Evolutionary conservation across 2,888 invertebrate genomes (phyloP).

Genomic region (Pycnomerus fuliginosus): DNA sequence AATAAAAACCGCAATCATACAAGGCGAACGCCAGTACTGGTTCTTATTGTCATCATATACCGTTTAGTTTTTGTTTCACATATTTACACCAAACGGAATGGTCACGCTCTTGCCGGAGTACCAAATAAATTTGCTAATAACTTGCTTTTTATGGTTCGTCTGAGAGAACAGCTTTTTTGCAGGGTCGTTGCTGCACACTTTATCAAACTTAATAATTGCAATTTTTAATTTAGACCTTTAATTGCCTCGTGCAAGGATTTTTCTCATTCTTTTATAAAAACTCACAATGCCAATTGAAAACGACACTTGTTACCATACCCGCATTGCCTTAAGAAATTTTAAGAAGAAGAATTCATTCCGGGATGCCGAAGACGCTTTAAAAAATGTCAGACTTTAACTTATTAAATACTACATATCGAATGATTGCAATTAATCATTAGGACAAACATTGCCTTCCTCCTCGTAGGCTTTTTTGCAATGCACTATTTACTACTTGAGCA

Average conservation of each 20-base stretch:
- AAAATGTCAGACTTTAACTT: too few relatives aligned
- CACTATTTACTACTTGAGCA: conserved; percentile 30
- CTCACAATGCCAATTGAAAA: too few relatives aligned
- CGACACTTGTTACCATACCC: too few relatives aligned
- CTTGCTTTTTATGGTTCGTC: conserved; percentile 31
- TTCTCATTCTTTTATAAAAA: too few relatives aligned
- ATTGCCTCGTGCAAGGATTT: too few relatives aligned
- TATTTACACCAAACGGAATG: conserved; percentile 27
- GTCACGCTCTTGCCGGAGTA: conserved; percentile 17
- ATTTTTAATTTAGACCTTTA: too few relatives aligned
- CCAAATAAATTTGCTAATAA: conserved; percentile 34
- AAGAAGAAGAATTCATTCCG: too few relatives aligned
- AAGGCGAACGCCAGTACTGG: conserved; percentile 19
- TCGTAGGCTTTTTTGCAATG: background rate
- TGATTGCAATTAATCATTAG: conserved; percentile 35
- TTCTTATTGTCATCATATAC: conserved; percentile 11
- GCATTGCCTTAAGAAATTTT: too few relatives aligned
- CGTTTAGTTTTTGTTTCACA: conserved; percentile 10
- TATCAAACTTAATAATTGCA: conserved; percentile 2
- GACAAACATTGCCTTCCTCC: too few relatives aligned
- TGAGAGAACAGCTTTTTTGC: conserved; percentile 29
- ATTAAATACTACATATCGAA: too few relatives aligned
- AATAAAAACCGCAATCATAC: too few relatives aligned
- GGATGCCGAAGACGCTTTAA: too few relatives aligned
- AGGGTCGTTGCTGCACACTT: conserved; percentile 8